Evolutionary conservation across 2,113 vertebrate genomes (phyloP).

Genomic region (Axis porcinus): DNA sequence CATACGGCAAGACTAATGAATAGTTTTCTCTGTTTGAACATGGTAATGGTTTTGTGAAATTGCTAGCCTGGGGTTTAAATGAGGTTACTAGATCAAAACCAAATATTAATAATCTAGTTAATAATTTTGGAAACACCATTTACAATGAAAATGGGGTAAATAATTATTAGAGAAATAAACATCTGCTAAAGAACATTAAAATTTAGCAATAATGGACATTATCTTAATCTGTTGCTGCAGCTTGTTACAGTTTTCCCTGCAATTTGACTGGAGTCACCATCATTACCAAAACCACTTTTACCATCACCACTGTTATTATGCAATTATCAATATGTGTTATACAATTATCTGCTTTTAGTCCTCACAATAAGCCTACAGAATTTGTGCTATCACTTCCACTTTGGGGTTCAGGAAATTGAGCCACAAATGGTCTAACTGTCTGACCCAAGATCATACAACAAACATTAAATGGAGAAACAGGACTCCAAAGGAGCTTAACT

Average conservation of each 20-base stretch:
- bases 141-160: not conserved
- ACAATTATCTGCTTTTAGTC: not conserved
- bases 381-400: not conserved
- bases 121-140: not conserved
- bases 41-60: constrained; percentile 48
- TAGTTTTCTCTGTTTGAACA: constrained; percentile 56
- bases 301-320: not conserved
- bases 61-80: not conserved
- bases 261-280: not conserved
- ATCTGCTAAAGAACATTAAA: not conserved
- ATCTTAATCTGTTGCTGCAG: not conserved
- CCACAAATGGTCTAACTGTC: not conserved
- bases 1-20: constrained; percentile 55
- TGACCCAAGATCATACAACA: not conserved
- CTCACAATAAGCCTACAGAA: not conserved
- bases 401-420: not conserved
- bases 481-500: not conserved
- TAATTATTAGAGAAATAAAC: not conserved
- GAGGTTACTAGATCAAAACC: constrained; percentile 56
- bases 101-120: constrained; percentile 54
- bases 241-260: not conserved
- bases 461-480: not conserved
- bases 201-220: not conserved
- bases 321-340: not conserved
- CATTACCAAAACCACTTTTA: not conserved